A percentile compares a stretch with the other conserved stretches of the same genome.
Evolutionary conservation across 2,797 vertebrate species (phyloP).

Genomic region (Microctenopoma steveboyesi): DNA sequence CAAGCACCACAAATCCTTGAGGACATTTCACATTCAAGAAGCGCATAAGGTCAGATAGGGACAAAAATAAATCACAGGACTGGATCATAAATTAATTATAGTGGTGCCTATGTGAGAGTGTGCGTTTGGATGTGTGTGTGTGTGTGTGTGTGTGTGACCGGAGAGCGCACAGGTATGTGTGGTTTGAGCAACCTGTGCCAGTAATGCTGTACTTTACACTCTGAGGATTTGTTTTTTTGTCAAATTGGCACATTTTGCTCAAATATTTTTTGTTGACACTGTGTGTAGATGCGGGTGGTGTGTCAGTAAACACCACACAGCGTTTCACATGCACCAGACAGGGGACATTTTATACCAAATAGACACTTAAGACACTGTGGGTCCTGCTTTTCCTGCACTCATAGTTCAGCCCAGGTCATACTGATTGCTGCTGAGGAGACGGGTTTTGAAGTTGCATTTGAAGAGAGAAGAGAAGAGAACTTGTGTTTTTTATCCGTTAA

Average conservation of each 20-base stretch:
- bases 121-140: slow-evolving; percentile 6
- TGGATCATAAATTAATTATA: slow-evolving; percentile 62
- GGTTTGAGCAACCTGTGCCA: slow-evolving; percentile 6
- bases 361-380: background rate
- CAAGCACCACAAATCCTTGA: slow-evolving; percentile 50
- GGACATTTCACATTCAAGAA: slow-evolving; percentile 57
- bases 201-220: slow-evolving; percentile 9
- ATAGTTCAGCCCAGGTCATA: background rate
- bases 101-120: slow-evolving; percentile 37
- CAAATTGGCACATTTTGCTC: slow-evolving; percentile 20
- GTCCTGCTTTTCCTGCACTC: background rate
- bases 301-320: background rate
- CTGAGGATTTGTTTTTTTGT: slow-evolving; percentile 28
- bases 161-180: background rate
- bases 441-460: background rate
- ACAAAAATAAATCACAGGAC: slow-evolving; percentile 72
- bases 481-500: background rate
- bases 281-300: slow-evolving; percentile 5
- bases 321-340: background rate
- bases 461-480: no score
- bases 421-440: slow-evolving; percentile 1
- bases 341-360: background rate
- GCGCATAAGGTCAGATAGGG: slow-evolving; percentile 60
- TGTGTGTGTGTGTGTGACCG: background rate
- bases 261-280: slow-evolving; percentile 7